Conservation (phyloP, 2,113 vertebrate species). For the Limnothrissa miodon region DNA sequence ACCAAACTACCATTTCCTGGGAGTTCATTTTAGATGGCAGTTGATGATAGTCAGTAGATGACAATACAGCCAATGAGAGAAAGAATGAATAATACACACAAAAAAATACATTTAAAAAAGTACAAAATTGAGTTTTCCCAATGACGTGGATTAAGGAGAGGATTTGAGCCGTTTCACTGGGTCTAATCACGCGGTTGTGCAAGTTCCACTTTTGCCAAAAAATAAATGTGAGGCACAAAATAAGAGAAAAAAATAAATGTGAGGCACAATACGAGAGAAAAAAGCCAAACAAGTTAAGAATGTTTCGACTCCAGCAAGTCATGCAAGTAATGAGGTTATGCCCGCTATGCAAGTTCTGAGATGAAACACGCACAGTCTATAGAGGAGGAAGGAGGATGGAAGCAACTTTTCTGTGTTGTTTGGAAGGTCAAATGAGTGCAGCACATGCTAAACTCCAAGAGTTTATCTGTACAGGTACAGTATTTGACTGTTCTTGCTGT, state of each 20-base stretch:
- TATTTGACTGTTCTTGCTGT: not conserved
- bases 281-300: constrained; percentile 28
- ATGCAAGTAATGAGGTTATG: constrained; percentile 32
- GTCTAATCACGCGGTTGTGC: constrained; percentile 41
- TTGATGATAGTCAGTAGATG: constrained; percentile 46
- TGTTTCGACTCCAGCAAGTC: constrained; percentile 29
- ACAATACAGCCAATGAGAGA: constrained; percentile 46
- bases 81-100: constrained; percentile 45
- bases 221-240: constrained; percentile 23
- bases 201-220: constrained; percentile 19
- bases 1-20: constrained; percentile 40
- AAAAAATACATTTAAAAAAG: constrained; percentile 25
- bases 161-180: constrained; percentile 42
- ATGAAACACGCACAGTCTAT: not conserved
- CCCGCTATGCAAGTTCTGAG: constrained; percentile 25
- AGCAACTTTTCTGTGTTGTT: not conserved
- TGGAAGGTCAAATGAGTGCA: not conserved
- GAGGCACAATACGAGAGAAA: constrained; percentile 7
- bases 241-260: constrained; percentile 23
- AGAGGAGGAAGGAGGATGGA: not conserved
- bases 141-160: constrained; percentile 40
- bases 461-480: no score
- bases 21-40: constrained; percentile 45
- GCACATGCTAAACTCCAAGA: not conserved
- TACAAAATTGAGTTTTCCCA: constrained; percentile 41